phyloP scores from a whole-genome alignment of 2,113 vertebrate genomes.

The Tragelaphus scriptus region DNA sequence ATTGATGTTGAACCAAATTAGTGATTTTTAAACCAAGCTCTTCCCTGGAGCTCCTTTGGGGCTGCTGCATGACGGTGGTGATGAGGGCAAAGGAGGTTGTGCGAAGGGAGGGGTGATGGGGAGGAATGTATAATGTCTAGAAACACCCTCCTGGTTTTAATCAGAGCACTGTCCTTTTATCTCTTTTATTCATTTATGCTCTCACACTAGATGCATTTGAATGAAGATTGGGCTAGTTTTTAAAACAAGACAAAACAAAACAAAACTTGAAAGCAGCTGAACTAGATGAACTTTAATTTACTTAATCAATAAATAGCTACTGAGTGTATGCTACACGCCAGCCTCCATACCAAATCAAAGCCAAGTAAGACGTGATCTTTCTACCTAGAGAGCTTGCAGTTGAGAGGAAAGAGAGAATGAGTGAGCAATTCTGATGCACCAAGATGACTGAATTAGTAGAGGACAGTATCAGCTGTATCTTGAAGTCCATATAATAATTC shows the following conservation, averaged over 20 bases:
- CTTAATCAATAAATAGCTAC: constrained; percentile 55
- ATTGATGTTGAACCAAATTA: neutral
- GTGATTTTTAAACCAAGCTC: neutral
- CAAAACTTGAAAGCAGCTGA: constrained; percentile 15
- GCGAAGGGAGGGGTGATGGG: neutral
- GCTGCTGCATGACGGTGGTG: too few species aligned
- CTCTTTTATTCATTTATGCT: neutral
- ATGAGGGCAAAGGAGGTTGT: neutral
- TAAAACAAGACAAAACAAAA: neutral
- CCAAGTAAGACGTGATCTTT: neutral
- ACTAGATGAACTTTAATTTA: constrained; percentile 44
- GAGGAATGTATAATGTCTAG: neutral
- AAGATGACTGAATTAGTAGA: neutral
- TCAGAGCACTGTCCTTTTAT: neutral
- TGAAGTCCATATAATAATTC: neutral
- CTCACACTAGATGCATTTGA: neutral
- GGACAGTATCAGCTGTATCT: neutral
- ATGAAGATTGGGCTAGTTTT: neutral
- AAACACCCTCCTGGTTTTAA: neutral
- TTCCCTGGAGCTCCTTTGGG: neutral
- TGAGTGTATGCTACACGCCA: neutral
- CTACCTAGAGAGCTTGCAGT: neutral
- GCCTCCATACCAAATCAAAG: constrained; percentile 6
- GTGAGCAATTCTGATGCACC: neutral
- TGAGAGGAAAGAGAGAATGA: neutral